These are phyloP conservation scores for Xyrauchen texanus DNA, from an alignment of 2,113 vertebrate species.

Conservation along the genomic window DNA sequence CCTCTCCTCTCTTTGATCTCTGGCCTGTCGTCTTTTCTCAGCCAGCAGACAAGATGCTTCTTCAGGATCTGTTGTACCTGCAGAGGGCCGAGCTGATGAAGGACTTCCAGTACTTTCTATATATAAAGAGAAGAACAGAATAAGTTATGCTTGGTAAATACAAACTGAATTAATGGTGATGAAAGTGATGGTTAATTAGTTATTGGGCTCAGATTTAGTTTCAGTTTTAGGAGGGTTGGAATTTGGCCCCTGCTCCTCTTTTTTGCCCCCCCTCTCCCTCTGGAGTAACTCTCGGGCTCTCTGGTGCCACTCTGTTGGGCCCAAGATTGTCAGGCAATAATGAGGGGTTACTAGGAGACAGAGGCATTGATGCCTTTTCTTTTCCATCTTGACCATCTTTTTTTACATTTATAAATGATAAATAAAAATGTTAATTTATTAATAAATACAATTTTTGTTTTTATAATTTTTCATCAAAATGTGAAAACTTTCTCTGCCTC, in stretches of 20 bases:
- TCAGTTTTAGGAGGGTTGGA: conserved; percentile 56
- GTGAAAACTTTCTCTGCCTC: no score
- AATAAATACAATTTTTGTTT: no score
- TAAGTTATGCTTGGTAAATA: neutral
- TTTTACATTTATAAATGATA: no score
- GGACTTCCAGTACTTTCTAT: conserved; percentile 60
- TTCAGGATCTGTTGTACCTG: conserved; percentile 90
- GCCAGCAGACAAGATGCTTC: conserved; percentile 89
- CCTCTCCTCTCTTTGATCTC: conserved; percentile 88
- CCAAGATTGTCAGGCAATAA: conserved; percentile 87
- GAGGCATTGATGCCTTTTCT: conserved; percentile 58
- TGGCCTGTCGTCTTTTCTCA: conserved; percentile 89
- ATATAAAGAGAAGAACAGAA: neutral
- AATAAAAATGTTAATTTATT: no score
- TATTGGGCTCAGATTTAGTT: neutral
- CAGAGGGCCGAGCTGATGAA: conserved; percentile 73
- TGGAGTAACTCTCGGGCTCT: conserved; percentile 73
- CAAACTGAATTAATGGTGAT: neutral
- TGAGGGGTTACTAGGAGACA: conserved; percentile 64
- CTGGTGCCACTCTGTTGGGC: conserved; percentile 75
- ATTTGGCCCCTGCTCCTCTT: conserved; percentile 4
- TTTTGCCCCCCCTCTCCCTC: conserved; percentile 62
- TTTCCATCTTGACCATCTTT: no score
- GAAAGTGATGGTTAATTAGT: neutral
- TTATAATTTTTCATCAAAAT: no score